phyloP scores from a whole-genome alignment of 1,140 invertebrate genomes.

The Trypoxylus dichotomus region DNA sequence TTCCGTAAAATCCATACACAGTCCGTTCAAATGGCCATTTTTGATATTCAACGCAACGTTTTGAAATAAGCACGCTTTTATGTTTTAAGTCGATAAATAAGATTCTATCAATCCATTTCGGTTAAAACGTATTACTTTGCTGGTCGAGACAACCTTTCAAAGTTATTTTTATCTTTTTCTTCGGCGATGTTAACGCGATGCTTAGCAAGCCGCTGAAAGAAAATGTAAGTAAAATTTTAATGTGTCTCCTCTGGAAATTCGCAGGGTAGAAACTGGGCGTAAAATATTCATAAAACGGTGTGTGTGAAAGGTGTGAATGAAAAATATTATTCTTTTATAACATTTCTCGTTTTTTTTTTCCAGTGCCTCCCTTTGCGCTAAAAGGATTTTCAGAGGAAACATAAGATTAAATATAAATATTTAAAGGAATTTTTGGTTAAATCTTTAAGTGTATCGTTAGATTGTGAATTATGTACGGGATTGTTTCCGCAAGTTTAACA shows the following conservation, averaged over 20 bases:
- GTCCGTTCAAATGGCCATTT: no score
- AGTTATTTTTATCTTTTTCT: background rate
- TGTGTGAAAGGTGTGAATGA: conserved; percentile 22
- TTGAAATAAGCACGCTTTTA: no score
- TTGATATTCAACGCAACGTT: no score
- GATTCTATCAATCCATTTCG: no score
- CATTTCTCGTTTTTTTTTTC: background rate
- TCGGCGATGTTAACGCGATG: background rate
- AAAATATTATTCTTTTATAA: conserved; percentile 25
- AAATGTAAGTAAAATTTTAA: conserved; percentile 18
- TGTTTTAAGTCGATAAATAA: no score
- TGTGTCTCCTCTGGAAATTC: background rate
- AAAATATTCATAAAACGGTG: conserved; percentile 21
- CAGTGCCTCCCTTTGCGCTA: background rate
- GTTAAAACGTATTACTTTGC: no score
- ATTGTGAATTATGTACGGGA: no score
- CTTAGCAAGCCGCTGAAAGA: conserved; percentile 10
- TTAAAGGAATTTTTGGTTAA: background rate
- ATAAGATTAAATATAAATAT: conserved; percentile 17
- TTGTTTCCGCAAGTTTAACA: no score
- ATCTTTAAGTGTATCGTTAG: background rate
- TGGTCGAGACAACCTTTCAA: no score
- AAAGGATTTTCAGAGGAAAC: background rate
- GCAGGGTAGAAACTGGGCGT: background rate
- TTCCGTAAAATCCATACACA: no score